Conservation (phyloP, 53 echinoderm and acorn worm species). For the Echinometra lucunter region DNA sequence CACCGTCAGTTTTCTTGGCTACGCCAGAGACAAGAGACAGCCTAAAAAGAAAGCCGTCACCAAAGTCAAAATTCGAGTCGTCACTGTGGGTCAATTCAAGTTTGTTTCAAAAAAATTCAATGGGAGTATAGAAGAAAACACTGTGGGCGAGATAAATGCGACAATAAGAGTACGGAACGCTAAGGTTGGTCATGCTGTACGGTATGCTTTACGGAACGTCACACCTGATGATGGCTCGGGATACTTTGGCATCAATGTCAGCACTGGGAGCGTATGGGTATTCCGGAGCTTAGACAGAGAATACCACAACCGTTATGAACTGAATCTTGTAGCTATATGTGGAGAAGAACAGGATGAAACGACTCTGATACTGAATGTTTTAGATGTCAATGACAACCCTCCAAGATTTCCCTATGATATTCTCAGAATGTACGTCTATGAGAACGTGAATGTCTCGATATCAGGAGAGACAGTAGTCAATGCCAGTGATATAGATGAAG, state of each 20-base stretch:
- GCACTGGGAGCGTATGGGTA: constrained; percentile 73
- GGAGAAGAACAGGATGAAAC: constrained; percentile 68
- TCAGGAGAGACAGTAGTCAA: constrained; percentile 74
- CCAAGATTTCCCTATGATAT: constrained; percentile 87
- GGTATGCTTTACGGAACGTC: constrained; percentile 58
- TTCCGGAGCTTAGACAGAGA: constrained; percentile 78
- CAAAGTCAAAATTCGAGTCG: constrained; percentile 69
- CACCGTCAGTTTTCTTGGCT: constrained; percentile 72
- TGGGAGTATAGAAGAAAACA: constrained; percentile 77
- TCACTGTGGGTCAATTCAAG: constrained; percentile 65
- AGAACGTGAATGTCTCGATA: constrained; percentile 80
- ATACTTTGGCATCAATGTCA: constrained; percentile 70
- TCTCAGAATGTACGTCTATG: constrained; percentile 86
- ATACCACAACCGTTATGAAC: constrained; percentile 61
- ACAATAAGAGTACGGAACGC: constrained; percentile 66
- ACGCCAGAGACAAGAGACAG: constrained; percentile 69
- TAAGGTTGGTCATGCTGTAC: constrained; percentile 60
- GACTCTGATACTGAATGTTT: constrained; percentile 66
- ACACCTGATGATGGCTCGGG: constrained; percentile 65
- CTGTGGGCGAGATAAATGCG: constrained; percentile 72
- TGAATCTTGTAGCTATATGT: constrained; percentile 69
- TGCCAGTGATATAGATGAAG: constrained; percentile 84
- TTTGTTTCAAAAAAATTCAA: constrained; percentile 71
- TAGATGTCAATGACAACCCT: constrained; percentile 91
- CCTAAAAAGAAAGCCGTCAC: constrained; percentile 69